Percentiles rank a stretch among this genome's conserved stretches.
Conservation (phyloP, 2,113 vertebrate species). For the Poeciliopsis occidentalis region DNA sequence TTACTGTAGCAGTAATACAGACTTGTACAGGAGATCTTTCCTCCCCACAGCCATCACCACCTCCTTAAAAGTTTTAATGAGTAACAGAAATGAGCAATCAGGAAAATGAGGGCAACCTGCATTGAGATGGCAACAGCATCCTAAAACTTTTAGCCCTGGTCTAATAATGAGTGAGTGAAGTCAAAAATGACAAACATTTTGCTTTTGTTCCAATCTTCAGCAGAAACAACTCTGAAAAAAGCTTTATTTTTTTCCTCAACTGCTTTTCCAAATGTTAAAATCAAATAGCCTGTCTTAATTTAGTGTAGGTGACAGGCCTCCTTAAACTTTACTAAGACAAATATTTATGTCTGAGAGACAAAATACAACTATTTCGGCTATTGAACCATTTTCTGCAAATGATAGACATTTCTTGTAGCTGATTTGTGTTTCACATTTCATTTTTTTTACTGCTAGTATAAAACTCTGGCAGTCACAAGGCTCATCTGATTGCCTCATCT, state of each 20-base stretch:
- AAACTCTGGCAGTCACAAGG: constrained; percentile 31
- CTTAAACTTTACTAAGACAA: not conserved
- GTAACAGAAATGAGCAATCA: not conserved
- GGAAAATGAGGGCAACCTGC: not conserved
- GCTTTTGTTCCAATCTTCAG: not conserved
- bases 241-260: not conserved
- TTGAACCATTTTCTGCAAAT: not conserved
- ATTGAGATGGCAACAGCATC: not conserved
- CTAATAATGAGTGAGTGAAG: not conserved
- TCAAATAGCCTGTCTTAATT: not conserved
- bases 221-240: not conserved
- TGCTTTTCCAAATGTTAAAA: not conserved
- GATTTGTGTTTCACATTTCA: not conserved
- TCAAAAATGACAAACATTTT: not conserved
- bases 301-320: not conserved
- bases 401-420: not conserved
- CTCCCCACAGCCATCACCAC: no score
- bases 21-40: no score
- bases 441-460: constrained; percentile 15
- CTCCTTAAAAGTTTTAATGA: not conserved
- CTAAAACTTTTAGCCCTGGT: not conserved
- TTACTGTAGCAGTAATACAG: no score
- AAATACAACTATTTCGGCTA: not conserved
- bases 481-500: constrained; percentile 53
- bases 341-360: not conserved